phyloP scores from a whole-genome alignment of 2,797 vertebrate genomes.

The Diglossa cyanea region DNA sequence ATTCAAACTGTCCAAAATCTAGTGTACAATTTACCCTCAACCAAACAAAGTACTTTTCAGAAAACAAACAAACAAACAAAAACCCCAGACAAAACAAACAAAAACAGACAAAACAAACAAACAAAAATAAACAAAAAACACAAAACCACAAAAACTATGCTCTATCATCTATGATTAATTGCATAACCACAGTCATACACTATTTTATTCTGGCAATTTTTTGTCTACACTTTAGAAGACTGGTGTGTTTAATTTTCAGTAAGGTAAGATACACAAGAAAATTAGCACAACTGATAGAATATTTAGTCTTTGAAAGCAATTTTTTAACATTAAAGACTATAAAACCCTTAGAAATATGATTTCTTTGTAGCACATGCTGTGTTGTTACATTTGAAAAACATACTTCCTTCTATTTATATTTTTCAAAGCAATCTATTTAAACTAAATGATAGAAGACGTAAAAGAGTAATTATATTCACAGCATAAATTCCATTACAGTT shows the following conservation, averaged over 20 bases:
- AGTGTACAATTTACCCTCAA: not conserved
- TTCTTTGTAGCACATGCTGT: not conserved
- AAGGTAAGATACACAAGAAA: not conserved
- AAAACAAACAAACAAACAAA: not conserved
- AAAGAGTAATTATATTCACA: not conserved
- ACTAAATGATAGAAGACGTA: not conserved
- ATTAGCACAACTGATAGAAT: not conserved
- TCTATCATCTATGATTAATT: not conserved
- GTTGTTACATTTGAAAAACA: not conserved
- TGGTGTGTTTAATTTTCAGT: not conserved
- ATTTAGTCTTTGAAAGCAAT: not conserved
- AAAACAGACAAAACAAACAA: too few relatives aligned
- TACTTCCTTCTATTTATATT: not conserved
- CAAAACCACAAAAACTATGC: not conserved
- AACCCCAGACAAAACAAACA: too few relatives aligned
- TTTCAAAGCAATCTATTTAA: not conserved
- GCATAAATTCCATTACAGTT: not conserved
- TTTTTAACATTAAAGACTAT: not conserved
- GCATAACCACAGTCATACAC: not conserved
- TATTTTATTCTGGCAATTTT: not conserved
- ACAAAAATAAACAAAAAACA: not conserved
- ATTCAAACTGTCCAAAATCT: not conserved
- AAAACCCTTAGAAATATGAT: not conserved
- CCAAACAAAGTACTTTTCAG: not conserved
- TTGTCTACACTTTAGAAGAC: not conserved